Evolutionary conservation across 1,140 invertebrate species (phyloP).

Genomic region (Zeugodacus cucurbitae): DNA sequence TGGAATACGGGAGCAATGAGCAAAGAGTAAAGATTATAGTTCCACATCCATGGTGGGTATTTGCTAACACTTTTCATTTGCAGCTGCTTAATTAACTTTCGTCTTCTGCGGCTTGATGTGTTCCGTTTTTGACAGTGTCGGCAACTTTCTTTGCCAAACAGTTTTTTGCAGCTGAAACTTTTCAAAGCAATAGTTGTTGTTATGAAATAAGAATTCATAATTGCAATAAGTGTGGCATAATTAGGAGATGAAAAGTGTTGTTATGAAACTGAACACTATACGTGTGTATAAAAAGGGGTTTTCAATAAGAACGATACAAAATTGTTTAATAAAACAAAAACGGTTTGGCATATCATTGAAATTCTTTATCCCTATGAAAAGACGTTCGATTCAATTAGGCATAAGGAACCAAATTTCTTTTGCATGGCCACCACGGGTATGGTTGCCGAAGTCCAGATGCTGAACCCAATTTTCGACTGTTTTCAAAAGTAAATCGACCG

Average conservation of each 20-base stretch:
- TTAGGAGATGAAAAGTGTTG: background rate
- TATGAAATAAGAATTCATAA: background rate
- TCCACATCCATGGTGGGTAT: background rate
- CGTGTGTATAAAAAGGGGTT: too few species aligned
- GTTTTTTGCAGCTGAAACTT: background rate
- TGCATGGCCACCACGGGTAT: too few species aligned
- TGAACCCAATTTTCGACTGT: too few species aligned
- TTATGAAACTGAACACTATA: background rate
- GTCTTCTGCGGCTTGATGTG: background rate
- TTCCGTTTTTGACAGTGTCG: background rate
- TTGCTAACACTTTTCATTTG: background rate
- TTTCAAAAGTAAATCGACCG: too few species aligned
- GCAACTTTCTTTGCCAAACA: background rate
- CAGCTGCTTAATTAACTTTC: background rate
- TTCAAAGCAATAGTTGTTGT: background rate
- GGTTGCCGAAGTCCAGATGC: too few species aligned
- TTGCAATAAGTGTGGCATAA: background rate
- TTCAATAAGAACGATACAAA: too few species aligned
- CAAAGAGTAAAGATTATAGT: background rate
- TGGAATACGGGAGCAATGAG: background rate
- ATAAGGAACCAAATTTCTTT: too few species aligned
- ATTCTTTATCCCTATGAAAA: too few species aligned
- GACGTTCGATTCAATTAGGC: too few species aligned
- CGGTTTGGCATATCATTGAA: too few species aligned
- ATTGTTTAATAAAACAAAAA: too few species aligned